Base-by-base conservation (phyloP, 2,113 vertebrate genomes). In the Struthidea cinerea region DNA sequence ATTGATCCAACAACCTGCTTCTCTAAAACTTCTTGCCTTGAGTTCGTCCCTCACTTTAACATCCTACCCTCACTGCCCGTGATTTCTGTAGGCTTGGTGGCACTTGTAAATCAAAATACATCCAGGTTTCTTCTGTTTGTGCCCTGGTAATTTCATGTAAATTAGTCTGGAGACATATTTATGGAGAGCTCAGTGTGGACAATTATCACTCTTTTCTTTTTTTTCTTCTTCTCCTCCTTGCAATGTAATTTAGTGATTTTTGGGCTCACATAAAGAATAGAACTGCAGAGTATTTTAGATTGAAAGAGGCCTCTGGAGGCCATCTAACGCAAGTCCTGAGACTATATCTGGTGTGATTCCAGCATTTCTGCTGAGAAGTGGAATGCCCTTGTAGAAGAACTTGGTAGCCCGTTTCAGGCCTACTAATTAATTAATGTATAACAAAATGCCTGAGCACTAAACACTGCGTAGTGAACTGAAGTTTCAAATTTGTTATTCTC, bases 331-430 rank as follows among this genome's bases (percentile, higher is more conserved):
- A 87, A 71, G 12, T 13, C 18, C 63, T 39, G 53, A 64, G 59
- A 53, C 42, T 18, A 44, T 4, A 32, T 13, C 46, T 61, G 37
- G 56, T 16, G 49, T 30, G 28, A 56, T 61, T 47, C 37, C 39
- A 75, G 28, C 49, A 37, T 42, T 91, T 90, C 65, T 90, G 32
- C 26, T 61, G 24, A 74, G 32, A 70, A n/a, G 5, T 32, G 22
- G n/a, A 78, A 70, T n/a, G 52, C 12, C 32, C 27, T 53, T 39
- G 19, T 9, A 75, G 27, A 81, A 91, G 41, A 73, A 52, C 8
- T 73, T 64, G 0, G 0, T 17, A 60, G 33, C 16, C 27, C 39
- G 4, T 47, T 60, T 56, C 44, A 80, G 47, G 21, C 7, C 27
- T 68, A 26, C 26, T 79, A 68, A 70, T 28, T 35, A 88, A 57